Evolutionary conservation across 1,140 invertebrate species (phyloP).

Genomic region (Orchesella cincta): DNA sequence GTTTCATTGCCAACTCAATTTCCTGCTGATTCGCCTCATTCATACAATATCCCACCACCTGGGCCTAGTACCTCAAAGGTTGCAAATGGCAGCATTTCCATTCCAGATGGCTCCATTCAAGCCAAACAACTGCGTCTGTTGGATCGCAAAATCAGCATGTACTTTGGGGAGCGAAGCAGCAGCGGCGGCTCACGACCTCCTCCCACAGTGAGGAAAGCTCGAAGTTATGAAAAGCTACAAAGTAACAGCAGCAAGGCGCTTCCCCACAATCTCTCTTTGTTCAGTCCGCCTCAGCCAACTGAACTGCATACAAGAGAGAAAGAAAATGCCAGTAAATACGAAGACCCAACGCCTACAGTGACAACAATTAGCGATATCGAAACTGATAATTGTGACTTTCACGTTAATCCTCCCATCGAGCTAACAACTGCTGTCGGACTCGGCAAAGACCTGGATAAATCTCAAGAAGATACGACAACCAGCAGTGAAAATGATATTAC

Average conservation of each 20-base stretch:
- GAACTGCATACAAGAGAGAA: background rate
- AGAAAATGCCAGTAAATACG: background rate
- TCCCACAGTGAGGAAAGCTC: background rate
- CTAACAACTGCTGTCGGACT: too few species aligned
- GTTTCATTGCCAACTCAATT: background rate
- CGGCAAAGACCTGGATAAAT: too few species aligned
- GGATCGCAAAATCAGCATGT: constrained; percentile 17
- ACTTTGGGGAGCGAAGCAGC: background rate
- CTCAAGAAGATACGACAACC: too few species aligned
- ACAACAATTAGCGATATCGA: constrained; percentile 19
- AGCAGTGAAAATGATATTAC: too few species aligned
- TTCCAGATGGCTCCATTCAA: constrained; percentile 3
- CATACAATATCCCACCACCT: background rate
- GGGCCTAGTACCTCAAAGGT: background rate
- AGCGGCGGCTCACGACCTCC: background rate
- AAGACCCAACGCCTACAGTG: too few species aligned
- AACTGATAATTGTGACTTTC: constrained; percentile 19
- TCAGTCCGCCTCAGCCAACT: background rate
- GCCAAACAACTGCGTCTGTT: background rate
- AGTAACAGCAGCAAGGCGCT: too few species aligned
- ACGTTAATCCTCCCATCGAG: constrained; percentile 1
- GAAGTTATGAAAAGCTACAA: constrained; percentile 9
- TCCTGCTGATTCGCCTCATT: background rate
- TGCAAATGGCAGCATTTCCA: background rate
- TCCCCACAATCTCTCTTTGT: too few species aligned